phyloP scores from a whole-genome alignment of 1,140 invertebrate genomes.

The Drosophila lini region DNA sequence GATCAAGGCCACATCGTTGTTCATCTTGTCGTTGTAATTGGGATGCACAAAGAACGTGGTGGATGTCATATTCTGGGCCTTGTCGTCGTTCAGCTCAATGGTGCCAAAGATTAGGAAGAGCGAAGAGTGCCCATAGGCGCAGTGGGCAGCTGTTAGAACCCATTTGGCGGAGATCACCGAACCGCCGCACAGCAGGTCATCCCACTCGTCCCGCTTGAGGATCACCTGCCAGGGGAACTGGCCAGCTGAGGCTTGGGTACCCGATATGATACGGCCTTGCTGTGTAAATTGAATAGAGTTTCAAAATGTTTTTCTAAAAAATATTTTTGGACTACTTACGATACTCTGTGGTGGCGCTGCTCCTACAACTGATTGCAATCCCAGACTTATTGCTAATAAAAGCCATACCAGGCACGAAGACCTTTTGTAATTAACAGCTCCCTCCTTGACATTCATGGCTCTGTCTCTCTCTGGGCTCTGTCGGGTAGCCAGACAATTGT shows the following conservation, averaged over 20 bases:
- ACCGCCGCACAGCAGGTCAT: constrained; percentile 85
- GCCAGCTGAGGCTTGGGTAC: constrained; percentile 36
- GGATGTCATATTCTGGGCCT: constrained; percentile 72
- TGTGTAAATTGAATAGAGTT: constrained; percentile 17
- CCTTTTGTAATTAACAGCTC: background rate
- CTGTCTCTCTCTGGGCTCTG: constrained; percentile 3
- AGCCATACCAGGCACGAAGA: background rate
- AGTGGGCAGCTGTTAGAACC: constrained; percentile 87
- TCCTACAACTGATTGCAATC: background rate
- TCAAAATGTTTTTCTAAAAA: background rate
- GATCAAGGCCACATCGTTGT: constrained; percentile 87
- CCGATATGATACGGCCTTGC: constrained; percentile 70
- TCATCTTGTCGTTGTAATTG: constrained; percentile 83
- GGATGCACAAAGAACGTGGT: constrained; percentile 84
- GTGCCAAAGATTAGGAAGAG: constrained; percentile 84
- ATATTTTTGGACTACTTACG: constrained; percentile 19
- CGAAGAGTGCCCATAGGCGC: constrained; percentile 75
- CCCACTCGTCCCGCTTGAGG: constrained; percentile 63
- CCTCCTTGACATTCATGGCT: constrained; percentile 23
- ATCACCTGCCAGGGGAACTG: constrained; percentile 83
- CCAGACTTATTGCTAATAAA: background rate
- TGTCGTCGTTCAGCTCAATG: constrained; percentile 78
- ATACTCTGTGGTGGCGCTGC: constrained; percentile 4
- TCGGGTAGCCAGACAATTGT: constrained; percentile 19
- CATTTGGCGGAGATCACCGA: constrained; percentile 86